A percentile compares a stretch with the other conserved stretches of the same genome.
These are phyloP conservation scores for Meandrina meandrites DNA, from an alignment of 92 coral and sea anemone genomes.

Conservation along the genomic window DNA sequence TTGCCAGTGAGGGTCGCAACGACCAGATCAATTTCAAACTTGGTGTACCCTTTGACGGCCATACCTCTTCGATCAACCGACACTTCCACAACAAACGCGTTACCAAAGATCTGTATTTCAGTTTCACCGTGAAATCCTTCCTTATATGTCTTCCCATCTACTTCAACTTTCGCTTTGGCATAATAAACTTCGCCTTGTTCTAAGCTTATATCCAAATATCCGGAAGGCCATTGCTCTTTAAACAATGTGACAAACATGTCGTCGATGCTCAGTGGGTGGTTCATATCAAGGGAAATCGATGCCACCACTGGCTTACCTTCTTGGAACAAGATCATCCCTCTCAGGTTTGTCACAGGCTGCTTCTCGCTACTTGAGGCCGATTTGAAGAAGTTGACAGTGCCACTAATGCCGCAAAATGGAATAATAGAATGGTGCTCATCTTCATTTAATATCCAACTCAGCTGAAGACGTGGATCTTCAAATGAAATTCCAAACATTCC, in stretches of 20 bases:
- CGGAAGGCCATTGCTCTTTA: conserved; percentile 7
- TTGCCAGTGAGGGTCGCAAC: not conserved
- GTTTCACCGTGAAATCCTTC: conserved; percentile 25
- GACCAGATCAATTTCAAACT: conserved; percentile 26
- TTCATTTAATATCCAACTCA: conserved; percentile 13
- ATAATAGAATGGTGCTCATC: not conserved
- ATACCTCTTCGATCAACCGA: conserved; percentile 1
- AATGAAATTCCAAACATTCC: conserved; percentile 35
- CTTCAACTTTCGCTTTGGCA: not conserved
- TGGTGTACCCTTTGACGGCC: conserved; percentile 4
- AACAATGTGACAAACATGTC: conserved; percentile 23
- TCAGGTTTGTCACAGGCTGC: conserved; percentile 6
- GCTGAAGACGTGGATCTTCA: conserved; percentile 7
- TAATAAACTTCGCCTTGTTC: conserved; percentile 16
- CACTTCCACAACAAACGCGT: conserved; percentile 1
- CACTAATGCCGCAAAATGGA: conserved; percentile 5
- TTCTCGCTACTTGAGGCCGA: not conserved
- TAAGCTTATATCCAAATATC: conserved; percentile 23
- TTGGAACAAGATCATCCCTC: conserved; percentile 4
- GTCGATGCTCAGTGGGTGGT: conserved; percentile 11
- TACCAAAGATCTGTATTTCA: not conserved
- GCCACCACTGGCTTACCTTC: conserved; percentile 22
- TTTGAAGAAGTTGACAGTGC: conserved; percentile 4
- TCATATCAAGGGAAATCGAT: not conserved
- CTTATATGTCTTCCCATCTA: not conserved